Conservation (phyloP, 2,113 vertebrate species). For the Vulpes vulpes region DNA sequence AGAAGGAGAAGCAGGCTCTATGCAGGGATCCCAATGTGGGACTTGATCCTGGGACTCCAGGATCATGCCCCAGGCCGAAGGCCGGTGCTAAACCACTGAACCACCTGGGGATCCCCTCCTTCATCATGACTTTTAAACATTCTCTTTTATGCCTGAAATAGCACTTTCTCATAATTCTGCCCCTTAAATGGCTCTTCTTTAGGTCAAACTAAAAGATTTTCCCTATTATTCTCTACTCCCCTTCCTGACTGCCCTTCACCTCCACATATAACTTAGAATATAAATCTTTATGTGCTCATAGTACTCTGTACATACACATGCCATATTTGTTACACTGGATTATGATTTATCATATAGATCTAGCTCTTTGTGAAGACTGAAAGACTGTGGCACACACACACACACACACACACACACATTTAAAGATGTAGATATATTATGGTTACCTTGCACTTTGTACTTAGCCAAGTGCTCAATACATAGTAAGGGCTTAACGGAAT, state of each 20-base stretch:
- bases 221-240: background rate
- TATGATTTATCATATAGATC: background rate
- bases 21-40: no score
- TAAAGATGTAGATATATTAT: background rate
- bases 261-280: background rate
- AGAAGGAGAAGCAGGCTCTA: no score
- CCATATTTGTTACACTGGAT: background rate
- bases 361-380: background rate
- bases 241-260: background rate
- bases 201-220: background rate
- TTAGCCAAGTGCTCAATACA: background rate
- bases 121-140: background rate
- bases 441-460: background rate
- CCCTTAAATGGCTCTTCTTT: conserved; percentile 9
- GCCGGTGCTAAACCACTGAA: no score
- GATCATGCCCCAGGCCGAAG: no score
- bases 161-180: background rate
- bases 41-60: no score
- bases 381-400: background rate
- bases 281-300: background rate
- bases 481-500: background rate
- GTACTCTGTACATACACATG: background rate
- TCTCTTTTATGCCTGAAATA: background rate
- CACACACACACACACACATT: background rate
- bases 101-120: background rate